Conservation (phyloP, 2,113 vertebrate species). For the Narcine bancroftii region DNA sequence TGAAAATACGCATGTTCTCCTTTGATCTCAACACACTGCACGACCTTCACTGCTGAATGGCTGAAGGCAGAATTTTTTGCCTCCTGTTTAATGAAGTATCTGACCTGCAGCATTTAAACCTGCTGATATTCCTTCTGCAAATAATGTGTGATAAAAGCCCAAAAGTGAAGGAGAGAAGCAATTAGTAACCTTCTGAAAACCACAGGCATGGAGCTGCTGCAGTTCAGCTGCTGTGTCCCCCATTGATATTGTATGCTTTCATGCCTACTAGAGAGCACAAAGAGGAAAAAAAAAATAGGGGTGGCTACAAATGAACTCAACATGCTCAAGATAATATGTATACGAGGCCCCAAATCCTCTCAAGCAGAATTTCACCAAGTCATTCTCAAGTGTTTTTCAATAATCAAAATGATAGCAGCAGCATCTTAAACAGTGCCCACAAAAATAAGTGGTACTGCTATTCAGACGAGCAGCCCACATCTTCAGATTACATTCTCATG, state of each 20-base stretch:
- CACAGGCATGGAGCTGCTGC: not conserved
- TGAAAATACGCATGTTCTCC: not conserved
- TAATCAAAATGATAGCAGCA: not conserved
- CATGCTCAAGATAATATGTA: not conserved
- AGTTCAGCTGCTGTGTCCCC: not conserved
- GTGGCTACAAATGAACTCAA: not conserved
- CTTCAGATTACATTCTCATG: not conserved
- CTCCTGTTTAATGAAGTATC: not conserved
- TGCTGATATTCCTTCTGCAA: constrained; percentile 1
- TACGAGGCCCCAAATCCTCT: not conserved
- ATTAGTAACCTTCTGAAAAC: constrained; percentile 1
- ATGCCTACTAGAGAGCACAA: not conserved
- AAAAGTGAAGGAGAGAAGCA: not conserved
- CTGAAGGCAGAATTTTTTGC: not conserved
- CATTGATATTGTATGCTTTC: not conserved
- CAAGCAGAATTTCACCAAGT: not conserved
- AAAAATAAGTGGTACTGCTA: not conserved
- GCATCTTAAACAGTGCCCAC: not conserved
- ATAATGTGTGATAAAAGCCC: not conserved
- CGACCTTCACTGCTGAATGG: not conserved
- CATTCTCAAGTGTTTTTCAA: not conserved
- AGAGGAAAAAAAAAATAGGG: not conserved
- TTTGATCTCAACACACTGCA: not conserved
- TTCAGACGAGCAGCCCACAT: not conserved
- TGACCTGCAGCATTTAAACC: not conserved